Base-by-base conservation (phyloP, 2,888 invertebrate genomes). In the Chromoteleia sp. region DNA sequence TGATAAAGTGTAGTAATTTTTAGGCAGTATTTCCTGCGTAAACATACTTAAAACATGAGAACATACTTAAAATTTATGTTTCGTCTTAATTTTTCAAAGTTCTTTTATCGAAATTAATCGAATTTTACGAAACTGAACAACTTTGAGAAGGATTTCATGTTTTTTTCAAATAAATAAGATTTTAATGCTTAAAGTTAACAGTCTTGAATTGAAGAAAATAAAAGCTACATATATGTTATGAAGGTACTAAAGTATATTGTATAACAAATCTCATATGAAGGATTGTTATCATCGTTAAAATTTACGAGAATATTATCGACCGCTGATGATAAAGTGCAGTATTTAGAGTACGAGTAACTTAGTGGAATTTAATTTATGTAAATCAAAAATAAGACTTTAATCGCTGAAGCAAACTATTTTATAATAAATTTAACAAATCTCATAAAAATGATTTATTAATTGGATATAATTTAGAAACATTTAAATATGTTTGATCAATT, bases 401-500 rank as follows among this genome's bases (percentile, higher is more conserved):
- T 50, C 12, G n/a, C 6, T 5, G 0, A 50, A 50, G n/a, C 0
- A n/a, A 25, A 50, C 25, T 21, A 12, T n/a, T 50, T 25, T 5
- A 21, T 4, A n/a, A 48, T 50, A 12, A 25, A 50, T 25, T 2
- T n/a, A n/a, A 6, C 25, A n/a, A 5, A 25, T 4, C 2, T 19
- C 1, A 25, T 19, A 45, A 12, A 17, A 3, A 48, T 54, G n/a
- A 33, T 54, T 33, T 54, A 33, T 19, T 33, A 33, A 33, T 54
- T 54, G 36, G 10, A 3, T 4, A 33, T 2, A 14, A 12, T 10
- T 54, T 4, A 21, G n/a, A 30, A 14, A 30, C 29, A 30, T 14
- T 52, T 15, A 15, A 17, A 54, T 33, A 17, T 54, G 25, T 54
- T 17, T 5, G 33, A 33, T 33, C 54, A 36, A 33, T 54, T 54